Percentiles rank a stretch among this genome's conserved stretches.
These are phyloP conservation scores for Bombus difficillimus DNA, from an alignment of 1,140 invertebrate species.

Conservation along the genomic window DNA sequence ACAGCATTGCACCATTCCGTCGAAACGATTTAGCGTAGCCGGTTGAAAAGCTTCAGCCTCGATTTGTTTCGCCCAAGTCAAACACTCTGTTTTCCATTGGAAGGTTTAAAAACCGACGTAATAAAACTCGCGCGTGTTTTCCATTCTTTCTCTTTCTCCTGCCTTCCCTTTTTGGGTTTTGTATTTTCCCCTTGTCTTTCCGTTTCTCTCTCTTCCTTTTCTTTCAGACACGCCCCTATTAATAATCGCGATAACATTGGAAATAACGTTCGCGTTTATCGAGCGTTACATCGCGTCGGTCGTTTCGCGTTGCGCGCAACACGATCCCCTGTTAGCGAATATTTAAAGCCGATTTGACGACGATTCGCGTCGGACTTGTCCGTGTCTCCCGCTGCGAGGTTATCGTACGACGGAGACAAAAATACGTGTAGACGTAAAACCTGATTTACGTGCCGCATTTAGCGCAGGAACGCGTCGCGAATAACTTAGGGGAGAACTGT, in stretches of 20 bases:
- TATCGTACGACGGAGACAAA: constrained; percentile 57
- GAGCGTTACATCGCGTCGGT: neutral
- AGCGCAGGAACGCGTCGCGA: constrained; percentile 42
- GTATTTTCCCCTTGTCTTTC: neutral
- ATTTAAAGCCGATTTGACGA: constrained; percentile 50
- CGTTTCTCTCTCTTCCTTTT: no score
- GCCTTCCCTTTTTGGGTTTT: neutral
- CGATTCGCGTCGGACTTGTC: constrained; percentile 13
- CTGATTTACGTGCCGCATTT: constrained; percentile 62
- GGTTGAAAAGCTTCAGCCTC: constrained; percentile 40
- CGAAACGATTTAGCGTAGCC: constrained; percentile 58
- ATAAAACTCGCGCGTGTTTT: constrained; percentile 6
- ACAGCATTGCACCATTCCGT: constrained; percentile 55
- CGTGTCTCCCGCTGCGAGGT: constrained; percentile 47
- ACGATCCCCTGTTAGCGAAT: neutral
- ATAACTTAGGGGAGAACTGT: neutral
- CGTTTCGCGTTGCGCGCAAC: no score
- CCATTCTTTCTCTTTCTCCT: neutral
- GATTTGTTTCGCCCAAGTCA: constrained; percentile 48
- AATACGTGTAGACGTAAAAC: constrained; percentile 59
- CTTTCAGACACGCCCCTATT: neutral
- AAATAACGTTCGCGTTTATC: constrained; percentile 1
- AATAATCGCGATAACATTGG: neutral
- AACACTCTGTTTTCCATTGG: constrained; percentile 45
- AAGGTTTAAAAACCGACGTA: constrained; percentile 22